Percentiles rank a stretch among this genome's conserved stretches.
Conservation (phyloP, 2,888 invertebrate genomes). For the Aromia moschata region DNA sequence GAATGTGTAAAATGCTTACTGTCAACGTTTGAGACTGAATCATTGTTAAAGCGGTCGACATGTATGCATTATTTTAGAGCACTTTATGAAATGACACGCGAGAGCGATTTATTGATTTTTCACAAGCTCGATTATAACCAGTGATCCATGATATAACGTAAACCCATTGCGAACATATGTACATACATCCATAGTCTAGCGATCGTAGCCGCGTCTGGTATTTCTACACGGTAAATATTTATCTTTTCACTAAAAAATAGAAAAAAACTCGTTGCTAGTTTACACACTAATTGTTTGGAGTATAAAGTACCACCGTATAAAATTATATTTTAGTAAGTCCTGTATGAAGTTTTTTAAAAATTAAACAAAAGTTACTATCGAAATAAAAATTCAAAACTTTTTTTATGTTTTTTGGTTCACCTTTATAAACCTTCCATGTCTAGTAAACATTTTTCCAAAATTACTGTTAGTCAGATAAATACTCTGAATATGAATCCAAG, state of each 20-base stretch:
- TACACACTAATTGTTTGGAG: too few relatives aligned
- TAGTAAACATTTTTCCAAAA: too few relatives aligned
- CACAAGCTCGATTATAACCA: constrained; percentile 14
- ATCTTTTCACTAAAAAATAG: not conserved
- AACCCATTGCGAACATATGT: constrained; percentile 13
- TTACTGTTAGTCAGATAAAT: too few relatives aligned
- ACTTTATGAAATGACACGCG: constrained; percentile 19
- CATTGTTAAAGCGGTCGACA: not conserved
- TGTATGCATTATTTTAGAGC: constrained; percentile 8
- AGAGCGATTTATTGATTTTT: constrained; percentile 19
- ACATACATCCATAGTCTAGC: constrained; percentile 6
- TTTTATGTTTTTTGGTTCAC: too few relatives aligned
- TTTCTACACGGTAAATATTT: not conserved
- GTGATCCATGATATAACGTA: constrained; percentile 16
- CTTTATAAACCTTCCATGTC: too few relatives aligned
- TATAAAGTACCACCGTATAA: too few relatives aligned
- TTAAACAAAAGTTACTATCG: too few relatives aligned
- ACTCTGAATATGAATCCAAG: too few relatives aligned
- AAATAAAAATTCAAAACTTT: too few relatives aligned
- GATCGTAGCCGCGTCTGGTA: not conserved
- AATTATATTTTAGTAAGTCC: too few relatives aligned
- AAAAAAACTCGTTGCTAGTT: too few relatives aligned
- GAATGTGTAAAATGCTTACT: constrained; percentile 3
- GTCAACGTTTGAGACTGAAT: not conserved
- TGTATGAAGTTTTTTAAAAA: too few relatives aligned